phyloP scores from a whole-genome alignment of 1,140 invertebrate species.

The Reticulitermes speratus region DNA sequence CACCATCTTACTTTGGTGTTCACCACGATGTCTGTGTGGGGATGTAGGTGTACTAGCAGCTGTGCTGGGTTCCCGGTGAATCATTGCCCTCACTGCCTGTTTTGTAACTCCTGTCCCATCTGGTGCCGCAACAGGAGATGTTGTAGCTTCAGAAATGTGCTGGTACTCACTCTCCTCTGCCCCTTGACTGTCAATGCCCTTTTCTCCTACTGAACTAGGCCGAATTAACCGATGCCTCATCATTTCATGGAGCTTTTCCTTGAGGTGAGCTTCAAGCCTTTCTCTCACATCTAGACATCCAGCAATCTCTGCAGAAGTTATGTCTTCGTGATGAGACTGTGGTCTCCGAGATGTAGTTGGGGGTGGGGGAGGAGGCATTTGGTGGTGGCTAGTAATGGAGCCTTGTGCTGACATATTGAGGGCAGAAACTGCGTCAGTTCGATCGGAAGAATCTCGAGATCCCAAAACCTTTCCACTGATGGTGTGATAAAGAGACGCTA shows the following conservation, averaged over 20 bases:
- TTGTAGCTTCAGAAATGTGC: conserved; percentile 58
- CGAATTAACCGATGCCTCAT: conserved; percentile 29
- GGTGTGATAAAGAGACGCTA: conserved; percentile 39
- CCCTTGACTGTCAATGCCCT: conserved; percentile 9
- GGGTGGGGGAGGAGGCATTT: conserved; percentile 35
- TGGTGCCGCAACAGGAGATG: conserved; percentile 37
- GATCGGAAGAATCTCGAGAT: conserved; percentile 23
- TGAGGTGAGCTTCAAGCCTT: conserved; percentile 50
- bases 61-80: conserved; percentile 47
- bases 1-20: conserved; percentile 35
- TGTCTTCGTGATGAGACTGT: conserved; percentile 26
- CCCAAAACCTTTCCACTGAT: conserved; percentile 38
- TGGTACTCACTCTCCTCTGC: conserved; percentile 60
- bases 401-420: conserved; percentile 4
- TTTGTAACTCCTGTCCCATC: conserved; percentile 44
- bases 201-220: conserved; percentile 22
- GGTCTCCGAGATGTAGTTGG: conserved; percentile 21
- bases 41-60: conserved; percentile 36
- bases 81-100: conserved; percentile 55
- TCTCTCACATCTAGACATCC: conserved; percentile 41
- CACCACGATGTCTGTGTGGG: conserved; percentile 31
- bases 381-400: neutral
- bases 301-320: conserved; percentile 14
- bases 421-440: neutral
- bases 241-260: conserved; percentile 46